Percentiles rank a stretch among this genome's conserved stretches.
Conservation (phyloP, 2,888 invertebrate species). For the Prionchulus punctatus region DNA sequence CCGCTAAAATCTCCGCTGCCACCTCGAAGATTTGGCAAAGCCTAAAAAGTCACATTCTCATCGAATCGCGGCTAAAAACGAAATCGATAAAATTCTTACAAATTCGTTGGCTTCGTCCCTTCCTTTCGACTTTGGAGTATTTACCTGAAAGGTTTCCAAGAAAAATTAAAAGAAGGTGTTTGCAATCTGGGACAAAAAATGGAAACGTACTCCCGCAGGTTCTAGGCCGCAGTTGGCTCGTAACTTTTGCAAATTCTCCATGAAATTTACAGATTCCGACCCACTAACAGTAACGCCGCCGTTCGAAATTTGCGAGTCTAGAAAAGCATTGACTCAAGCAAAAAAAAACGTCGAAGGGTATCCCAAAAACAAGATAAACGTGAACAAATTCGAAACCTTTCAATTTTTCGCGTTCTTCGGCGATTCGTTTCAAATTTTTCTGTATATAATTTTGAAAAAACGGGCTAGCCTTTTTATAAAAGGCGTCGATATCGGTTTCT, state of each 20-base stretch:
- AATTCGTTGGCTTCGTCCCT: neutral
- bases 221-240: neutral
- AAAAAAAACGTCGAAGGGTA: neutral
- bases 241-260: neutral
- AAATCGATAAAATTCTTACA: neutral
- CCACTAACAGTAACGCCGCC: neutral
- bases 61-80: neutral
- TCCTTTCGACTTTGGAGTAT: neutral
- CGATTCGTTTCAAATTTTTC: neutral
- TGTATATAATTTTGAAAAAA: conserved; percentile 27
- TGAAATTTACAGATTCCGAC: neutral
- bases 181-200: too few species aligned
- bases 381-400: neutral
- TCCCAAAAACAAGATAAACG: too few species aligned
- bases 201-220: neutral
- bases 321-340: neutral
- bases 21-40: neutral
- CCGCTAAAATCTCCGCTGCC: neutral
- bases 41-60: neutral
- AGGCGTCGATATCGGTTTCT: conserved; percentile 34
- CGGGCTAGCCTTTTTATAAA: conserved; percentile 32
- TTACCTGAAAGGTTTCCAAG: too few species aligned
- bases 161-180: too few species aligned
- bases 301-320: neutral
- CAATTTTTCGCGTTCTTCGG: neutral